These are phyloP conservation scores for Euspilapteryx auroguttella DNA, from an alignment of 2,888 invertebrate genomes.

Conservation along the genomic window DNA sequence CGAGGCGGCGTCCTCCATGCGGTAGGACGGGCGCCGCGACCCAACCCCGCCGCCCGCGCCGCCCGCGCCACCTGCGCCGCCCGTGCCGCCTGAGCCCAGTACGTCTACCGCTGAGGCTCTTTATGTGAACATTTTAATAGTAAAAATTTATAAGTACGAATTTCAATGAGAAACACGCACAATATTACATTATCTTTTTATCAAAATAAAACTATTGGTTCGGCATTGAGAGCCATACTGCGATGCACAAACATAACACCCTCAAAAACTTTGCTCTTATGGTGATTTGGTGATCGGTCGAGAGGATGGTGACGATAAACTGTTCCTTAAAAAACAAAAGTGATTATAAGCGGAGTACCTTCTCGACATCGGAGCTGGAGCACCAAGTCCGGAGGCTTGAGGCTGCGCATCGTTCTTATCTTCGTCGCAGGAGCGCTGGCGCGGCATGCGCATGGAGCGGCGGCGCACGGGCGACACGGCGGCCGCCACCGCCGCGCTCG, in stretches of 20 bases:
- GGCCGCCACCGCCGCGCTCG: conserved; percentile 67
- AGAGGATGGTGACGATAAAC: no score
- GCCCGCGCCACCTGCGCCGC: conserved; percentile 18
- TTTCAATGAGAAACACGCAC: no score
- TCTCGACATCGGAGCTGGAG: conserved; percentile 77
- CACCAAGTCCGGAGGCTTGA: conserved; percentile 62
- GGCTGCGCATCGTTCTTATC: conserved; percentile 42
- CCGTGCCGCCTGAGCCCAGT: conserved; percentile 66
- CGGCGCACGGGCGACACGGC: conserved; percentile 58
- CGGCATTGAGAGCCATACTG: no score
- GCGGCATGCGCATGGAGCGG: conserved; percentile 61
- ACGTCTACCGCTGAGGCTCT: conserved; percentile 85
- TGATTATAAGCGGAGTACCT: no score
- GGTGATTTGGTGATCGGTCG: no score
- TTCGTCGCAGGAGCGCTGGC: conserved; percentile 86
- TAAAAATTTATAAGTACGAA: no score
- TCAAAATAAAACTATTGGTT: no score
- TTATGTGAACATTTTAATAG: no score
- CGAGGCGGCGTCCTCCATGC: conserved; percentile 61
- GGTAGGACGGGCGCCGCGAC: conserved; percentile 65
- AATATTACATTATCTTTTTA: no score
- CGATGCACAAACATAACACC: no score
- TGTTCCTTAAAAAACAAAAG: no score
- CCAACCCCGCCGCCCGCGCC: conserved; percentile 30
- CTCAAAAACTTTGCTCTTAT: no score